Percentiles rank a stretch among this genome's conserved stretches.
These are phyloP conservation scores for Stichopus horrens DNA, from an alignment of 53 echinoderm and acorn worm species.

Conservation along the genomic window DNA sequence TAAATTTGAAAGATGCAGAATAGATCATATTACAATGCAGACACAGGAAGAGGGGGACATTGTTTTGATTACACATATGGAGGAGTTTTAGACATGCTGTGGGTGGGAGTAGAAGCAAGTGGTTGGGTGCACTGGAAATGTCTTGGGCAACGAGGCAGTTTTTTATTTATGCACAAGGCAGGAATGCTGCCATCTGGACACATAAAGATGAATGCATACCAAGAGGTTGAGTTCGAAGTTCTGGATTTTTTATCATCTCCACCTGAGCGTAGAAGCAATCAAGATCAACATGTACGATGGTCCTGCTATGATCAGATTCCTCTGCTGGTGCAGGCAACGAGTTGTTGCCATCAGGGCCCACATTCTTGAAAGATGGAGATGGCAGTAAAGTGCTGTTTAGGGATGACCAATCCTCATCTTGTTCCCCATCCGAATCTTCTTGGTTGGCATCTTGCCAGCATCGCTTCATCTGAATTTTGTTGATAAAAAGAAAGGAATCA, in stretches of 20 bases:
- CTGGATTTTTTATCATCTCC: conserved; percentile 77
- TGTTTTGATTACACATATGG: too few relatives aligned
- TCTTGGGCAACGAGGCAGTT: too few relatives aligned
- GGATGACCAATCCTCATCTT: conserved; percentile 39
- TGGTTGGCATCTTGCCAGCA: not conserved
- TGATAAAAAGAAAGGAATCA: too few relatives aligned
- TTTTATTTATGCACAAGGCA: too few relatives aligned
- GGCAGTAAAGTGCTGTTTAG: not conserved
- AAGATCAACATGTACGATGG: conserved; percentile 88
- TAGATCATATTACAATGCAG: too few relatives aligned
- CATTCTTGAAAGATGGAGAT: conserved; percentile 10
- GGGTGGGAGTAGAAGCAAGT: too few relatives aligned
- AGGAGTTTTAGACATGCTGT: too few relatives aligned
- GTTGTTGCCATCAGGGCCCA: not conserved
- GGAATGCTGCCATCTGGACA: too few relatives aligned
- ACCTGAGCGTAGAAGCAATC: conserved; percentile 97
- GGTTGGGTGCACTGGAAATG: too few relatives aligned
- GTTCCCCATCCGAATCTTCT: not conserved
- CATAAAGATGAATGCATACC: not conserved
- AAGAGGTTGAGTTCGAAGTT: conserved; percentile 67
- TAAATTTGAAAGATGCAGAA: too few relatives aligned
- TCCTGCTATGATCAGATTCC: conserved; percentile 34
- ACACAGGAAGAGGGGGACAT: too few relatives aligned
- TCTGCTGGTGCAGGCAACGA: not conserved
- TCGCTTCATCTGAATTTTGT: conserved; percentile 21